phyloP scores from a whole-genome alignment of 2,113 vertebrate genomes.

The Callospermophilus lateralis region DNA sequence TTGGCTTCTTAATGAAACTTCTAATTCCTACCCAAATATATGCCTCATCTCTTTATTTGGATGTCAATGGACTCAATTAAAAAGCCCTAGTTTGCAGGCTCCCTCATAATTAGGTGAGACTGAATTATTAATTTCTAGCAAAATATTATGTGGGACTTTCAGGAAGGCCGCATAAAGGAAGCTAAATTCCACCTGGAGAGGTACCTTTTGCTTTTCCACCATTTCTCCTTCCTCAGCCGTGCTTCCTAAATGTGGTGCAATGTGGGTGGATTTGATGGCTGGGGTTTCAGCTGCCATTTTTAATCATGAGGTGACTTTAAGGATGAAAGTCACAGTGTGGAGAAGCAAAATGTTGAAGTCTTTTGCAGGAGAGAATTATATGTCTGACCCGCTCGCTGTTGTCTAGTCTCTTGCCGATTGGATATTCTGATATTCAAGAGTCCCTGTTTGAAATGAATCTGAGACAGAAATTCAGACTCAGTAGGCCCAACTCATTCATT shows the following conservation, averaged over 20 bases:
- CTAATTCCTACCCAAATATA: not conserved
- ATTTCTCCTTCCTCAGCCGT: not conserved
- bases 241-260: not conserved
- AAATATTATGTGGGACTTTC: conserved; percentile 26
- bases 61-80: not conserved
- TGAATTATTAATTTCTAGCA: conserved; percentile 26
- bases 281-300: not conserved
- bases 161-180: not conserved
- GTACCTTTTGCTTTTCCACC: not conserved
- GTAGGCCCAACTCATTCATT: not conserved
- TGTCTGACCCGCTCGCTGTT: not conserved
- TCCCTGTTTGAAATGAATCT: not conserved
- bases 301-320: not conserved
- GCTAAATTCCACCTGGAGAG: not conserved
- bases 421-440: not conserved
- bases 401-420: not conserved
- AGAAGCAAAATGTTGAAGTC: not conserved
- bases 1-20: not conserved
- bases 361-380: not conserved
- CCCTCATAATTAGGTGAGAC: not conserved
- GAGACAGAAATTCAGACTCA: not conserved
- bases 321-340: not conserved
- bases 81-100: not conserved
- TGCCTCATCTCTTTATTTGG: not conserved
- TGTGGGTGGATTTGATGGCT: not conserved